A percentile compares a stretch with the other conserved stretches of the same genome.
Evolutionary conservation across 1,140 invertebrate genomes (phyloP).

Genomic region (Protaetia brevitarsis): DNA sequence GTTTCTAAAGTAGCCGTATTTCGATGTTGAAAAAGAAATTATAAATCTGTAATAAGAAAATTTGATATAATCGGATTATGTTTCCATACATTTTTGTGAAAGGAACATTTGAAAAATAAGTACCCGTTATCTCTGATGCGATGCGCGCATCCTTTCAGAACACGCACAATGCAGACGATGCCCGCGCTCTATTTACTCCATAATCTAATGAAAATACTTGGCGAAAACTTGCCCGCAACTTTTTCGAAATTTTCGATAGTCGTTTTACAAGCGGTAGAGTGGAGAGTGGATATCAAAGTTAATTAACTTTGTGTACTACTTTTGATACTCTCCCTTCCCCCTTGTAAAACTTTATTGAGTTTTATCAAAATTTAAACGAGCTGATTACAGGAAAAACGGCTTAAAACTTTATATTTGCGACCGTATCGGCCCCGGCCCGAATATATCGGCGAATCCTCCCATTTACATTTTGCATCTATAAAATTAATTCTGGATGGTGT

Average conservation of each 20-base stretch:
- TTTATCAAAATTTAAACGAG: constrained; percentile 17
- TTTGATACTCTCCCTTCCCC: not conserved
- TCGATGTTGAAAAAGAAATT: too few species aligned
- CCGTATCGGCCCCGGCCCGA: not conserved
- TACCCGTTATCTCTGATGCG: too few species aligned
- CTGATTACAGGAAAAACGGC: constrained; percentile 14
- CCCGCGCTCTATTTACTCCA: not conserved
- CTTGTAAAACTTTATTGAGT: constrained; percentile 6
- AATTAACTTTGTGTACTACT: constrained; percentile 18
- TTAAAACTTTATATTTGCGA: constrained; percentile 13
- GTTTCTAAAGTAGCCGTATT: too few species aligned
- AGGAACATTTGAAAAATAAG: too few species aligned
- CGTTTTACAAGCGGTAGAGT: not conserved
- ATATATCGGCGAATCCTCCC: not conserved
- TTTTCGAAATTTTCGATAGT: constrained; percentile 2
- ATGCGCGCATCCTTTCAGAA: too few species aligned
- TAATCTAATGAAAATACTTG: constrained; percentile 13
- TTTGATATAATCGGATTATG: too few species aligned
- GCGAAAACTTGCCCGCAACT: not conserved
- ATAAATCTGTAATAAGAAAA: too few species aligned
- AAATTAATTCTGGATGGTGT: constrained; percentile 5
- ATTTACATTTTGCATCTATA: constrained; percentile 14
- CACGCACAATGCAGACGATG: too few species aligned
- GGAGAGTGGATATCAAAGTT: constrained; percentile 1
- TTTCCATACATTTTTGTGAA: too few species aligned